Conservation (phyloP, 1,140 invertebrate species). For the Metaphire vulgaris region DNA sequence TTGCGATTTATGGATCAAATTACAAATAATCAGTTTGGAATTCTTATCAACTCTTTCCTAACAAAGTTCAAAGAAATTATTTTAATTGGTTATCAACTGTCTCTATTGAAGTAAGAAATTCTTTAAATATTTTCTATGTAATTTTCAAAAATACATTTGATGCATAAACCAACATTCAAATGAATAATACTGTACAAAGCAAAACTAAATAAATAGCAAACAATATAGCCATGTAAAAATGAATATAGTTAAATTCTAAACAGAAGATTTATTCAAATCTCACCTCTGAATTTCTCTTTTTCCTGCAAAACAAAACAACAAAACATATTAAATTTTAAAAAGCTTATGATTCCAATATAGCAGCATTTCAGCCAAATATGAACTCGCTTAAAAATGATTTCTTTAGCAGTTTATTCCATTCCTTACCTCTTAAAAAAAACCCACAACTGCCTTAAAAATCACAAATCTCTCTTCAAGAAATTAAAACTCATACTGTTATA, state of each 20-base stretch:
- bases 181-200: neutral
- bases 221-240: neutral
- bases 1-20: too few relatives aligned
- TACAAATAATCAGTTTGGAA: too few relatives aligned
- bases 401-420: neutral
- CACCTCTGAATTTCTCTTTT: neutral
- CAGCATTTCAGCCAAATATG: neutral
- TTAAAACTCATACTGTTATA: too few relatives aligned
- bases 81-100: too few relatives aligned
- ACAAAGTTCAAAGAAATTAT: too few relatives aligned
- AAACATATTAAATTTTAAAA: neutral
- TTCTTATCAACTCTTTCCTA: too few relatives aligned
- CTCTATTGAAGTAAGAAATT: too few relatives aligned
- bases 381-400: neutral
- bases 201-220: too few relatives aligned
- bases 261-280: neutral
- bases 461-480: too few relatives aligned
- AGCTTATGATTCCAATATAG: neutral
- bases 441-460: neutral
- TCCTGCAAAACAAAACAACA: neutral
- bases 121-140: too few relatives aligned
- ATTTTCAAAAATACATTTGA: neutral
- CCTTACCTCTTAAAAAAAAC: neutral
- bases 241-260: neutral
- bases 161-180: neutral